Percentiles rank a stretch among this genome's conserved stretches.
Conservation (phyloP, 2,113 vertebrate genomes). For the Bufo bufo region DNA sequence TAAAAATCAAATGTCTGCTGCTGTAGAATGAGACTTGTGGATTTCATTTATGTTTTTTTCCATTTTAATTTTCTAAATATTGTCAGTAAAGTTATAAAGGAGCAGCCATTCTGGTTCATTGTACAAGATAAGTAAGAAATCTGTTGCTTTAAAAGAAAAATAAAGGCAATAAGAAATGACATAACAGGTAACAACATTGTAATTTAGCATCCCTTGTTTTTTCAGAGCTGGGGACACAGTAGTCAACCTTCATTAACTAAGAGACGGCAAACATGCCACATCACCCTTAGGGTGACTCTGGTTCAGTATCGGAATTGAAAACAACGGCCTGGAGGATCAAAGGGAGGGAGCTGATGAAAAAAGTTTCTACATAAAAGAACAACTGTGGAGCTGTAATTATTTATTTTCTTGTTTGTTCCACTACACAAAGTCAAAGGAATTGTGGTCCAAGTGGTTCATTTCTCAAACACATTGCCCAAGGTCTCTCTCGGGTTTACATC, state of each 20-base stretch:
- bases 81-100: not conserved
- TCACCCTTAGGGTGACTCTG: constrained; percentile 41
- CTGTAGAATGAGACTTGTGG: not conserved
- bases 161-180: constrained; percentile 12
- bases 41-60: not conserved
- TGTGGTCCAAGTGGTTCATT: constrained; percentile 45
- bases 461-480: constrained; percentile 51
- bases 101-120: not conserved
- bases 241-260: constrained; percentile 52
- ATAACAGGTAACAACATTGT: constrained; percentile 36
- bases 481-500: constrained; percentile 45
- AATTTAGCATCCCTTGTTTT: constrained; percentile 41
- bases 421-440: constrained; percentile 33
- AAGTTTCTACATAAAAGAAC: constrained; percentile 52
- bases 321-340: constrained; percentile 37
- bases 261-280: constrained; percentile 32
- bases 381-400: constrained; percentile 55
- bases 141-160: not conserved
- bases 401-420: constrained; percentile 51
- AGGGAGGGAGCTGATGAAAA: constrained; percentile 24
- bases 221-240: constrained; percentile 41
- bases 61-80: not conserved
- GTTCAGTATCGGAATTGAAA: constrained; percentile 51
- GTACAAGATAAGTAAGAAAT: not conserved
- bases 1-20: not conserved